phyloP scores from a whole-genome alignment of 2,797 vertebrate genomes.

The Dendrocincla tyrannina region DNA sequence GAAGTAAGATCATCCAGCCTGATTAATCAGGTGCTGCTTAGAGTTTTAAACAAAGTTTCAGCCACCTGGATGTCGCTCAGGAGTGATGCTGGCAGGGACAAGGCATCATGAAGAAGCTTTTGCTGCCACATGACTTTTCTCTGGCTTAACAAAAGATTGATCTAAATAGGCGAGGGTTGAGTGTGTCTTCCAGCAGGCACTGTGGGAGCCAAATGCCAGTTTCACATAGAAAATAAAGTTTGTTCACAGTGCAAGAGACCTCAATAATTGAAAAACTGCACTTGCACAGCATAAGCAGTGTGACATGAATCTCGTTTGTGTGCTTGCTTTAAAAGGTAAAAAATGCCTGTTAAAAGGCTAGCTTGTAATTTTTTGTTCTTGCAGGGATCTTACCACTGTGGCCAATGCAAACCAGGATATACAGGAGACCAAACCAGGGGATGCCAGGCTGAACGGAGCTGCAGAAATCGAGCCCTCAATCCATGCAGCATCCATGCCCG shows the following conservation, averaged over 20 bases:
- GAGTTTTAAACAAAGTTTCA: neutral
- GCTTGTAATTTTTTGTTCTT: neutral
- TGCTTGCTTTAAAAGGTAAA: neutral
- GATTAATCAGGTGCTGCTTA: neutral
- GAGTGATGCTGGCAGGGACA: neutral
- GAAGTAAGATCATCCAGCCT: neutral
- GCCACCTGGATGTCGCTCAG: neutral
- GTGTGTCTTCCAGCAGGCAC: neutral
- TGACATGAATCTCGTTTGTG: neutral
- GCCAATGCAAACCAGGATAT: conserved; percentile 89
- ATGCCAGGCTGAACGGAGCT: conserved; percentile 88
- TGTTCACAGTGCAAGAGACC: neutral
- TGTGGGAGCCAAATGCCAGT: neutral
- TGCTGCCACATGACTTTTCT: neutral
- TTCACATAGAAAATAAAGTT: neutral
- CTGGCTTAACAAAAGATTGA: neutral
- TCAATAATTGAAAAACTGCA: neutral
- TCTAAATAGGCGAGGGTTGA: neutral
- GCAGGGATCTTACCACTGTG: conserved; percentile 93
- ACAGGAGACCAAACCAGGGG: conserved; percentile 89
- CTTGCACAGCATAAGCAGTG: neutral
- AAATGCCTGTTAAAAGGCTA: neutral
- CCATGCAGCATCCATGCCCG: conserved; percentile 90
- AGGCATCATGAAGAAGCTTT: neutral
- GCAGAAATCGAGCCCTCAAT: conserved; percentile 87